Evolutionary conservation across 2,888 invertebrate species (phyloP), one percentile per base, ranked within the genome.

Genomic region (Dioctria linearis): DNA sequence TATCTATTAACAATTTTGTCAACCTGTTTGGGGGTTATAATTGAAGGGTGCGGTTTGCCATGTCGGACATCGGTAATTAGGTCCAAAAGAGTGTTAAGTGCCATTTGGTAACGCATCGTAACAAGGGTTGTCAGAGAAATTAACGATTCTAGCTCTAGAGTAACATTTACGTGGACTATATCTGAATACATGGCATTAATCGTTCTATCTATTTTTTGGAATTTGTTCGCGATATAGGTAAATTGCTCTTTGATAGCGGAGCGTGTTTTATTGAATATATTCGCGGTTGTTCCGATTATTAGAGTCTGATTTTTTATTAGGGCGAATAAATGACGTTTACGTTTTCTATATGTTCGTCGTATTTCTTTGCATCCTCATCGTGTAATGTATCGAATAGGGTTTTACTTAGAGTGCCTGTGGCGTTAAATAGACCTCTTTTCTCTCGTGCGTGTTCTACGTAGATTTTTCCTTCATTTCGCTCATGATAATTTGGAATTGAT

Each of bases 281-380:
- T 69, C 2, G 83, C 82, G 11, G 84, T 82, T 11, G 81, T 65
- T 59, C 76, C 59, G 4, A 84, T 67, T 6, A 84, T 79, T 63
- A 82, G 82, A 11, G 81, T 80, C 79, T 84, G 84, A 65, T 83
- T 61, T 81, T 83, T 82, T 57, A 83, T 59, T 76, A 84, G 54
- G 40, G 80, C 65, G n/a, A 57, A 39, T 8, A 81, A 43, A 65
- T 83, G 76, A 37, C 82, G 59, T 46, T 49, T 6, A 84, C 40
- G 11, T 80, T 51, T 8, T 83, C 79, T 49, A 85, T 84, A 3
- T 81, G 80, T 39, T 80, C n/a, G 11, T 83, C 57, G 65, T 79
- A 83, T 54, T 81, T 80, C 39, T 76, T 76, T 2, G 82, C 81
- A 76, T 83, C 83, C 9, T 78, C 59, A 2, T 54, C 43, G 57